Evolutionary conservation across 2,797 vertebrate genomes (phyloP).

Genomic region (Pteropus rufus): DNA sequence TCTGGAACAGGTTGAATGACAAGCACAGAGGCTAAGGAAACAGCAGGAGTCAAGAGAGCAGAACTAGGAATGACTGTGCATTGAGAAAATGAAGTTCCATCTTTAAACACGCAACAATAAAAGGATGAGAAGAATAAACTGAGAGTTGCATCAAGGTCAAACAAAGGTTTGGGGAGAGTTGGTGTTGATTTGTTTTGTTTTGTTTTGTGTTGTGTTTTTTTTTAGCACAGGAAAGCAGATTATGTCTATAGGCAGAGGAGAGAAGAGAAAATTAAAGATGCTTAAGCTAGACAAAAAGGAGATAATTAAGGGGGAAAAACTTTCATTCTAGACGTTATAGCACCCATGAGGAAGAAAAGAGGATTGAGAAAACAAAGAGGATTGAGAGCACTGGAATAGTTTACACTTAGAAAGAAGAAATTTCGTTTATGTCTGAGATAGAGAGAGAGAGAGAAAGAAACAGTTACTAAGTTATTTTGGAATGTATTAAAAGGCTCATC

Average conservation of each 20-base stretch:
- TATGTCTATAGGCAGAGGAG: not conserved
- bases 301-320: not conserved
- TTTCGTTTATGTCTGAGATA: not conserved
- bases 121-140: not conserved
- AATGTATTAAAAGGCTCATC: not conserved
- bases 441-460: not conserved
- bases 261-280: constrained; percentile 15
- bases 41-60: not conserved
- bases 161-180: not conserved
- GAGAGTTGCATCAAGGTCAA: not conserved
- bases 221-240: not conserved
- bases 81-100: not conserved
- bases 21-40: not conserved
- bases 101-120: not conserved
- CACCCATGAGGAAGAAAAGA: not conserved
- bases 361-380: not conserved
- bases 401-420: not conserved
- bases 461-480: not conserved
- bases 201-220: not conserved
- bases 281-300: not conserved
- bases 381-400: not conserved
- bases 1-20: not conserved
- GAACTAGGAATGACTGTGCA: not conserved
- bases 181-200: not conserved
- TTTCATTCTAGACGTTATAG: not conserved